Evolutionary conservation across 2,888 invertebrate species (phyloP), one percentile per base, ranked within the genome.

Genomic region (Falcaria lacertinaria): DNA sequence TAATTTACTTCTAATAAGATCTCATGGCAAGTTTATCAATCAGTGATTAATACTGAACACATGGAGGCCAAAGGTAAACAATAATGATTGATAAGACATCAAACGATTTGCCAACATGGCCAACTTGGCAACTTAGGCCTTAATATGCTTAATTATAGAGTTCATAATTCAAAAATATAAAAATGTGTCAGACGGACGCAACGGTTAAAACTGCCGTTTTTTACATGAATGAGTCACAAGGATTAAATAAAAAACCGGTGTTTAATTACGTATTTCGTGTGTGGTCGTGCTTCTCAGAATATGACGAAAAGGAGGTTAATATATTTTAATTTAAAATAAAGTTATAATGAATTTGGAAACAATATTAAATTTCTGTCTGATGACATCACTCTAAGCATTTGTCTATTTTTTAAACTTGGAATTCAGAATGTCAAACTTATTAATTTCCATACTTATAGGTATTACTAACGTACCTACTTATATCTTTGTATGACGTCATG

Each of bases 181-280:
- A 58, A 36, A 19, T 44, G 42, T 58, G 44, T 49, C 33, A 33
- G 49, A 44, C 48, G 34, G 51, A 44, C 33, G 48, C 52, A 63
- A 63, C 64, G 43, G 52, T 54, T 55, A 41, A 50, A 59, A 63
- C 46, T 52, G 48, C 42, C 39, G 44, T 58, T 43, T 39, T 37
- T 39, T 19, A 38, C 43, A 46, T 52, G 44, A 51, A 54, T 67
- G 61, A 67, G 42, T 65, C 61, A 66, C 45, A 37, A 11, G 7
- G 7, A 28, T 28, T 28, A 11, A 28, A 28, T 28, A 44, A 50
- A 50, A 54, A 62, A 57, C 51, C 43, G 51, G 50, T 55, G 39
- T 25, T 15, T 13, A 33, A 36, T 15, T 42, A n/a, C n/a, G n/a
- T n/a, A 47, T 49, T 50, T 55, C 50, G 34, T 47, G 33, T 41